These are phyloP conservation scores for Chiloscyllium plagiosum DNA, from an alignment of 2,113 vertebrate genomes.

Conservation along the genomic window DNA sequence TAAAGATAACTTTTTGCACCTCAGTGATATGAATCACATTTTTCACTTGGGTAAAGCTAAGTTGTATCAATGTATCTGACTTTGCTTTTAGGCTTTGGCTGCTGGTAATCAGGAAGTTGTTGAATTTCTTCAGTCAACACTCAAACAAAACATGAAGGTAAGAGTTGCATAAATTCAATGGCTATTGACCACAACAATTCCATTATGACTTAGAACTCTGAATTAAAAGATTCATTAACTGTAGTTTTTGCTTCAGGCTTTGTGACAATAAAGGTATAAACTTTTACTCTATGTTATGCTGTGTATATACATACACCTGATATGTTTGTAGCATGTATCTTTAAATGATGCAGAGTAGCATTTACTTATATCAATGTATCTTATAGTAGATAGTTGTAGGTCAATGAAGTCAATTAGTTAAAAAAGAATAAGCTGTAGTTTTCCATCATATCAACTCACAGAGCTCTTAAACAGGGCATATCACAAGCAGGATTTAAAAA, in stretches of 20 bases:
- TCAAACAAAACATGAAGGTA: neutral
- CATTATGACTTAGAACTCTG: neutral
- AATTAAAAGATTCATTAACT: neutral
- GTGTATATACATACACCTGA: too few relatives aligned
- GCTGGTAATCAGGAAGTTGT: conserved; percentile 54
- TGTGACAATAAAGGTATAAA: neutral
- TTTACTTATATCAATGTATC: neutral
- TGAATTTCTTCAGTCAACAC: conserved; percentile 48
- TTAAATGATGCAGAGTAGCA: too few relatives aligned
- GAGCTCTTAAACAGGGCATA: too few relatives aligned
- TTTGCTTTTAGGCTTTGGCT: conserved; percentile 61
- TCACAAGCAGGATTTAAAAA: too few relatives aligned
- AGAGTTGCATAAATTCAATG: neutral
- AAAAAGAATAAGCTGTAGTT: too few relatives aligned
- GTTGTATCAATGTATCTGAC: conserved; percentile 8
- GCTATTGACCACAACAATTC: neutral
- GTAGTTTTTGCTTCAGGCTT: neutral
- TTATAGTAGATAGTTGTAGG: neutral
- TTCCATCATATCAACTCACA: too few relatives aligned
- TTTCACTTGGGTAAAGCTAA: conserved; percentile 22
- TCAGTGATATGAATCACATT: conserved; percentile 32
- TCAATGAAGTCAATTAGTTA: too few relatives aligned
- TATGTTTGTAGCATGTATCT: neutral
- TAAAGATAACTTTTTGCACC: conserved; percentile 10
- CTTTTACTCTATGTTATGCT: neutral